Percentiles rank a stretch among this genome's conserved stretches.
phyloP scores from a whole-genome alignment of 2,888 invertebrate genomes.

The Muschampia plurimacula region DNA sequence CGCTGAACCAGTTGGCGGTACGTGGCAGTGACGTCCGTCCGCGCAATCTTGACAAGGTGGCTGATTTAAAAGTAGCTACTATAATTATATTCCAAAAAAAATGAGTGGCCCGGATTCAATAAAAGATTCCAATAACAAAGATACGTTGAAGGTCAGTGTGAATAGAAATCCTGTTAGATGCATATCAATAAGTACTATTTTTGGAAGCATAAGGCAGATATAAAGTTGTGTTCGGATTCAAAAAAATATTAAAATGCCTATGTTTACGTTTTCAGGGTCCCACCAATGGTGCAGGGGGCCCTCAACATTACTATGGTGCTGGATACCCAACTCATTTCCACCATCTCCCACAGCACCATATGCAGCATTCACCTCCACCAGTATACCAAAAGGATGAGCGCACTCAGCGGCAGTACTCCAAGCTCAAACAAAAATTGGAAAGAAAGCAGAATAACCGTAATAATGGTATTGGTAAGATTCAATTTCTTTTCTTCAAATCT shows the following conservation, averaged over 20 bases:
- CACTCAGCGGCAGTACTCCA: constrained; percentile 91
- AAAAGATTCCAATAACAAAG: constrained; percentile 52
- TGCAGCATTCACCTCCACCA: constrained; percentile 90
- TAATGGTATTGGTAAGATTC: constrained; percentile 83
- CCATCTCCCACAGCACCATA: constrained; percentile 85
- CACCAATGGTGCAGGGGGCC: constrained; percentile 89
- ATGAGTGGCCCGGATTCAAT: constrained; percentile 58
- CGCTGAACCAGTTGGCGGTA: constrained; percentile 64
- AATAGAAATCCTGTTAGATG: constrained; percentile 26
- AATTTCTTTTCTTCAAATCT: not conserved
- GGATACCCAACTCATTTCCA: constrained; percentile 86
- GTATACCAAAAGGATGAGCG: constrained; percentile 91
- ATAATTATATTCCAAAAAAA: constrained; percentile 44
- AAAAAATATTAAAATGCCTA: constrained; percentile 1
- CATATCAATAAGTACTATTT: constrained; percentile 25
- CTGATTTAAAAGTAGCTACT: constrained; percentile 37
- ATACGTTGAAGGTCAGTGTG: constrained; percentile 55
- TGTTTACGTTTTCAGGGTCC: constrained; percentile 83
- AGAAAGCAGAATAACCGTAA: constrained; percentile 86
- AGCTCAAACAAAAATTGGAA: constrained; percentile 91
- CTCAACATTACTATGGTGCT: constrained; percentile 88
- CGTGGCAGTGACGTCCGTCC: constrained; percentile 71
- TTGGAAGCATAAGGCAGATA: constrained; percentile 34
- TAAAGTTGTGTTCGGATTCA: constrained; percentile 38
- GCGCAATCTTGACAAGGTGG: constrained; percentile 31